Evolutionary conservation across 2,797 vertebrate genomes (phyloP), one percentile per base, ranked within the genome.

Genomic region (Neolamprologus multifasciatus): DNA sequence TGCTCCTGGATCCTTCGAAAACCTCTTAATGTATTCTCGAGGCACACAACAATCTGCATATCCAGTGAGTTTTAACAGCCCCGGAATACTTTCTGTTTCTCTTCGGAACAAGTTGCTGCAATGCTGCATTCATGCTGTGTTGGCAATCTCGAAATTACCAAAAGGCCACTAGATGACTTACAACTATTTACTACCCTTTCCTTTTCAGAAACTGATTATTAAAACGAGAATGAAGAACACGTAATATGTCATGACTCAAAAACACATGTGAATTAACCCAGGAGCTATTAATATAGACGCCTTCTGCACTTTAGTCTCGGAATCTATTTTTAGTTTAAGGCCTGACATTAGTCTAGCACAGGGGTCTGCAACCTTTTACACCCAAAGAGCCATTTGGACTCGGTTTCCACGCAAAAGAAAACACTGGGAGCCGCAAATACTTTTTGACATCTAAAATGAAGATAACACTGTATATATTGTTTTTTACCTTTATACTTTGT

Each of bases 211-310:
- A 5, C 5, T 3, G 8, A 3, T 17, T n/a, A 19, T 51, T 51
- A 51, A n/a, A 51, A 3, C 10, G 5, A n/a, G 8, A 51, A 51
- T 51, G 19, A 5, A n/a, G 19, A n/a, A n/a, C 19, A 51, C 8
- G 2, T 3, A 40, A 40, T 6, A 40, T 51, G 48, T 51, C 5
- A 5, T 51, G 17, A 16, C 19, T 51, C 5, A n/a, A 9, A n/a
- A 51, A 51, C 1, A 51, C 19, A 19, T 19, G 8, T 51, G 5
- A 9, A 50, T 19, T 50, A 50, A 48, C 45, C 7, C 6, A 50
- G 17, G 4, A 10, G 19, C 8, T 19, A 10, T n/a, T n/a, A 51
- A n/a, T 3, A n/a, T n/a, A 3, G 3, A n/a, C 19, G 0, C 14
- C 9, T 51, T 51, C 9, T 3, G 9, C 9, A 10, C 2, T n/a